Conservation (phyloP, 2,888 invertebrate species). For the Nephrocerus scutellatus region DNA sequence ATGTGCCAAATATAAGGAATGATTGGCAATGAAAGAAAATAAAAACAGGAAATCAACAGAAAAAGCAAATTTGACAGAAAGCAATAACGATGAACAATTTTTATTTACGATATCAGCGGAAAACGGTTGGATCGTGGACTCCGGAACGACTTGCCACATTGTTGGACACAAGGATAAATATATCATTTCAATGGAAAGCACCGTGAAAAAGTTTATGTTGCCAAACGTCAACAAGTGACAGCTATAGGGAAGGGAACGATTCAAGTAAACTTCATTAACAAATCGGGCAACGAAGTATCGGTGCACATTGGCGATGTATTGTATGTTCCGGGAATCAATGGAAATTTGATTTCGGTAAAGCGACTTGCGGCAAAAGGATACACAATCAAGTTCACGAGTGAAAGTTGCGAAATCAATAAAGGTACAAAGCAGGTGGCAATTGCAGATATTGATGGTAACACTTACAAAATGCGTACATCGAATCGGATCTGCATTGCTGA, state of each 20-base stretch:
- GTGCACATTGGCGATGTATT: slow-evolving; percentile 13
- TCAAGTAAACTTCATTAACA: slow-evolving; percentile 7
- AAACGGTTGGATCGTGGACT: slow-evolving; percentile 21
- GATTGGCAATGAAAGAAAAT: slow-evolving; percentile 10
- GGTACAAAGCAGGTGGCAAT: too few species aligned
- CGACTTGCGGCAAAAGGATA: too few species aligned
- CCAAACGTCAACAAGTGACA: slow-evolving; percentile 13
- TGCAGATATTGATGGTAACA: too few species aligned
- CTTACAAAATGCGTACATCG: too few species aligned
- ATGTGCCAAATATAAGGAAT: slow-evolving; percentile 17
- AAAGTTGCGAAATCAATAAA: too few species aligned
- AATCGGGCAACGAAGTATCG: slow-evolving; percentile 1
- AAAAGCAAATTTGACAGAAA: slow-evolving; percentile 11
- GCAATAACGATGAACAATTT: slow-evolving; percentile 13
- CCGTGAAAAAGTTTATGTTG: slow-evolving; percentile 12
- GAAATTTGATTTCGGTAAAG: slow-evolving; percentile 16
- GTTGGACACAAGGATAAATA: slow-evolving; percentile 12
- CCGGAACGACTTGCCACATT: slow-evolving; percentile 21
- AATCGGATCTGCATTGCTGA: too few species aligned
- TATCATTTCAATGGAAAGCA: slow-evolving; percentile 10
- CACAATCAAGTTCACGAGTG: too few species aligned
- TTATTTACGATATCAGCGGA: slow-evolving; percentile 1
- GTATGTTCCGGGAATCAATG: slow-evolving; percentile 17
- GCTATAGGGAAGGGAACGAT: slow-evolving; percentile 17
- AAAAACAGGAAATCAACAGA: too few species aligned